These are phyloP conservation scores for Venusia cambrica DNA, from an alignment of 2,888 invertebrate genomes.

Conservation along the genomic window DNA sequence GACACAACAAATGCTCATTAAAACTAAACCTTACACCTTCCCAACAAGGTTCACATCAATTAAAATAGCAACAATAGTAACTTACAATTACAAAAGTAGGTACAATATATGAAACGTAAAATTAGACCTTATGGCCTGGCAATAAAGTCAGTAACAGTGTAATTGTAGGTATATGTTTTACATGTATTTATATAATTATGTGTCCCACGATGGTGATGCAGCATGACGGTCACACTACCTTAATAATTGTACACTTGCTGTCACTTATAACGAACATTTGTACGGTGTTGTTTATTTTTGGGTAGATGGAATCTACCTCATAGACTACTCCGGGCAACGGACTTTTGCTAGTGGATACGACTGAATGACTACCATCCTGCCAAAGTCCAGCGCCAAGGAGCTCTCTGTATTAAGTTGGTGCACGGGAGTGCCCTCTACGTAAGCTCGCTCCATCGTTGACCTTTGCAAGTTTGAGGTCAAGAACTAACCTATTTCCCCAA, in stretches of 20 bases:
- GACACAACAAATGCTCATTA: slow-evolving; percentile 22
- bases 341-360: too few species aligned
- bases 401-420: too few species aligned
- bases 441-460: too few species aligned
- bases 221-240: slow-evolving; percentile 17
- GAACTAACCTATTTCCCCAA: too few species aligned
- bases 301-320: too few species aligned
- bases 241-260: slow-evolving; percentile 20
- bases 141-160: slow-evolving; percentile 9
- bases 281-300: too few species aligned
- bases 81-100: slow-evolving; percentile 6
- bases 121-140: slow-evolving; percentile 4
- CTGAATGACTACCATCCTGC: too few species aligned
- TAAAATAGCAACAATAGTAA: slow-evolving; percentile 23
- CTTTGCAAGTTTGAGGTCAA: too few species aligned
- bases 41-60: slow-evolving; percentile 27
- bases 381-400: too few species aligned
- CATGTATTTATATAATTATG: slow-evolving; percentile 25
- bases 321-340: too few species aligned
- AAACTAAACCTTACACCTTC: slow-evolving; percentile 25
- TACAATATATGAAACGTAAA: slow-evolving; percentile 4
- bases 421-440: too few species aligned
- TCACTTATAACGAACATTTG: too few species aligned
- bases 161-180: slow-evolving; percentile 4
- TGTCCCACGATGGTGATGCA: slow-evolving; percentile 33